These are phyloP conservation scores for Machimus rusticus DNA, from an alignment of 2,888 invertebrate genomes.

Conservation along the genomic window DNA sequence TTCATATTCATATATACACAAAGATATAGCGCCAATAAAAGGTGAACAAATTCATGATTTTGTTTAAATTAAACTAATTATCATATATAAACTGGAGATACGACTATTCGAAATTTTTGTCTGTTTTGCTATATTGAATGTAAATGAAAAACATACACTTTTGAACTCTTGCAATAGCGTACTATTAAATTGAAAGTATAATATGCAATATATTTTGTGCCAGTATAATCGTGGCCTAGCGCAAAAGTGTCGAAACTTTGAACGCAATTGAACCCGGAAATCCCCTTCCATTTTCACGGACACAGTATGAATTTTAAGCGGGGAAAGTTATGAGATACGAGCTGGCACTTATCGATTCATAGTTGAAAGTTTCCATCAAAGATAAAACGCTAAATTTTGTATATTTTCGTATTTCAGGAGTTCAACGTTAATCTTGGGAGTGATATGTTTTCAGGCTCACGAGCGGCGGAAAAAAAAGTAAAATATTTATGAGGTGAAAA, in stretches of 20 bases:
- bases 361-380: not conserved
- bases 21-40: not conserved
- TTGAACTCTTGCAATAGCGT: too few relatives aligned
- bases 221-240: not conserved
- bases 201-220: not conserved
- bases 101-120: not conserved
- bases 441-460: not conserved
- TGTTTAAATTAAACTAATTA: not conserved
- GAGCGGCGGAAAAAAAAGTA: not conserved
- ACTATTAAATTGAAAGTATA: not conserved
- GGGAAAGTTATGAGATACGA: not conserved
- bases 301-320: not conserved
- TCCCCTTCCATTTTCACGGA: not conserved
- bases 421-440: not conserved
- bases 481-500: not conserved
- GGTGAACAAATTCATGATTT: not conserved
- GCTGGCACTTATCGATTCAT: not conserved
- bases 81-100: not conserved
- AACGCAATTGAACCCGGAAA: not conserved
- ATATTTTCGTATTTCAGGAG: not conserved
- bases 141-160: not conserved
- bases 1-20: not conserved
- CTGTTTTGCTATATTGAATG: too few relatives aligned
- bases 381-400: not conserved
- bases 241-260: not conserved